Conservation (phyloP, 2,113 vertebrate species). For the Protobothrops mucrosquamatus region DNA sequence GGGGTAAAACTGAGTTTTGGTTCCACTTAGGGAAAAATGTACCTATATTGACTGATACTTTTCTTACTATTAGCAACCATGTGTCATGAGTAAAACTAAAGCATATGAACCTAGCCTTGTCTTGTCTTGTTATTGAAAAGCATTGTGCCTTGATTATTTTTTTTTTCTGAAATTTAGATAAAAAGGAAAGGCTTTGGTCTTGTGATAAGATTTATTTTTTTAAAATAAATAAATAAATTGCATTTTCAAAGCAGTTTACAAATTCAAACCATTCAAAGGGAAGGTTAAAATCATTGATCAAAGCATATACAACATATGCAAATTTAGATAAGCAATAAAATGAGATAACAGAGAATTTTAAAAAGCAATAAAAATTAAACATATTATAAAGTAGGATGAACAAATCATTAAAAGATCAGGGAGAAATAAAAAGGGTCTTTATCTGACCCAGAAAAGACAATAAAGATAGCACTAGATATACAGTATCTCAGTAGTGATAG, state of each 20-base stretch:
- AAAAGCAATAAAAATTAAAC: background rate
- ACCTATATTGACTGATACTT: background rate
- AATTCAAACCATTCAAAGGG: background rate
- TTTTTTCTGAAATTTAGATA: background rate
- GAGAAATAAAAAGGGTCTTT: background rate
- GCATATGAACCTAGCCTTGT: background rate
- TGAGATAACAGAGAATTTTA: background rate
- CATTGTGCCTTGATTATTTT: background rate
- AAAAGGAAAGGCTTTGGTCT: background rate
- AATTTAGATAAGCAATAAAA: background rate
- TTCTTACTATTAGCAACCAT: background rate
- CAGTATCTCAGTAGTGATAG: background rate
- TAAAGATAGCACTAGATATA: background rate
- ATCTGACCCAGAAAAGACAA: background rate
- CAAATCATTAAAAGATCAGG: background rate
- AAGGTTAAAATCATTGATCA: background rate
- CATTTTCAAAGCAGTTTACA: background rate
- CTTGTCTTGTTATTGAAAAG: background rate
- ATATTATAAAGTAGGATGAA: background rate
- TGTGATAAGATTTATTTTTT: background rate
- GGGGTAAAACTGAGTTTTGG: background rate
- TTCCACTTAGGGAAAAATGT: background rate
- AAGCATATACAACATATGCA: background rate
- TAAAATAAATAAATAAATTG: background rate
- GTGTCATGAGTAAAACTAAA: background rate